phyloP scores from a whole-genome alignment of 2,113 vertebrate genomes.

The Aegypius monachus region DNA sequence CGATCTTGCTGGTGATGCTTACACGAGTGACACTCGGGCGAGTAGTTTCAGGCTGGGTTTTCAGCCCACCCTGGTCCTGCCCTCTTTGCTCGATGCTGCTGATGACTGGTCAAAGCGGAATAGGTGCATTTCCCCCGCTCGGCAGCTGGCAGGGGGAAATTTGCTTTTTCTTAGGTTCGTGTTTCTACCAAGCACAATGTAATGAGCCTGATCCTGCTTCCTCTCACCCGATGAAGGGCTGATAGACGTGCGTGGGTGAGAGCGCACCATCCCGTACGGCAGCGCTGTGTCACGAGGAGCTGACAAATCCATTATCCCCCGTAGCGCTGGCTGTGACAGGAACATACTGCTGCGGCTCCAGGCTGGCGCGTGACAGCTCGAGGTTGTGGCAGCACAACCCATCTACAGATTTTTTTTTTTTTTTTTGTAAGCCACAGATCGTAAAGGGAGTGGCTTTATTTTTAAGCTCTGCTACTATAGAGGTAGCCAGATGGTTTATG shows the following conservation, averaged over 20 bases:
- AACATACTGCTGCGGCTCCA: neutral
- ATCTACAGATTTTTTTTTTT: neutral
- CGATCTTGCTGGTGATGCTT: neutral
- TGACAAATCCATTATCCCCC: neutral
- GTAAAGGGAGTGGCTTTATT: neutral
- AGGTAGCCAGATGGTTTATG: slow-evolving; percentile 13
- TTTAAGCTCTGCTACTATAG: neutral
- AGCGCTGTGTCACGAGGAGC: neutral
- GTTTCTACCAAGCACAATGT: neutral
- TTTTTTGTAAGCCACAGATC: neutral
- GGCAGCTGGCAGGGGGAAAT: neutral
- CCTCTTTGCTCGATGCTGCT: accelerated
- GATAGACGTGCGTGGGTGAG: neutral
- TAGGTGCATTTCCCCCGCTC: neutral
- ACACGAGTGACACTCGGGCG: accelerated
- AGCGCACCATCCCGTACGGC: accelerated
- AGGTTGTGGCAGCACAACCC: neutral
- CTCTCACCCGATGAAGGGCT: neutral
- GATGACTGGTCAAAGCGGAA: neutral
- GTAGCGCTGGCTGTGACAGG: neutral
- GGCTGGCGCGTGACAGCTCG: neutral
- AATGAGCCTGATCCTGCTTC: neutral
- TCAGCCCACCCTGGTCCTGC: neutral
- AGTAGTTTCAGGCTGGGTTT: neutral
- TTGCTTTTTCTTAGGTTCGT: neutral